Evolutionary conservation across 2,888 invertebrate species (phyloP).

Genomic region (Cosmia pyralina): DNA sequence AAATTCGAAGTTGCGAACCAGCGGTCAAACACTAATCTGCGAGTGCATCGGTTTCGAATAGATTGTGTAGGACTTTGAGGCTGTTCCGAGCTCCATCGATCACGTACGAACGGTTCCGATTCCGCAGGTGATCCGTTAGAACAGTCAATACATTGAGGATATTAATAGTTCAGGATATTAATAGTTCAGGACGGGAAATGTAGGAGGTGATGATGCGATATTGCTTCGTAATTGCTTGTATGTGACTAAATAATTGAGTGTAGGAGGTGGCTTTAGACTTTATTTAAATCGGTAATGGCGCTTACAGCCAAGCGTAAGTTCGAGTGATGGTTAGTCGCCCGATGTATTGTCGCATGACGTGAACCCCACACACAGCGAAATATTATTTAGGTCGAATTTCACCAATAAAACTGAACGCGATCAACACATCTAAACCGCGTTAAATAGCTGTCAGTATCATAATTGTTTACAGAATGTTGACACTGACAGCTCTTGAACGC

Average conservation of each 20-base stretch:
- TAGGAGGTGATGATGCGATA: conserved; percentile 13
- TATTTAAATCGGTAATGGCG: not conserved
- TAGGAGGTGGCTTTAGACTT: not conserved
- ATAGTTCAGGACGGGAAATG: conserved; percentile 20
- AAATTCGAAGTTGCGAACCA: conserved; percentile 15
- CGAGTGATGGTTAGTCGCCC: not conserved
- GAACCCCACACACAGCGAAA: not conserved
- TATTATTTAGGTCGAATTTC: not conserved
- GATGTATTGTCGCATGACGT: not conserved
- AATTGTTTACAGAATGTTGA: no score
- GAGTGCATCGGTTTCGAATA: conserved; percentile 33
- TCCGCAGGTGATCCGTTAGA: conserved; percentile 52
- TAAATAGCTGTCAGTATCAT: no score
- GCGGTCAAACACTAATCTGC: conserved; percentile 45
- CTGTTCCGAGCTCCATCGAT: conserved; percentile 52
- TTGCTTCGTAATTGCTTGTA: conserved; percentile 1
- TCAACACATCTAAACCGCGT: no score
- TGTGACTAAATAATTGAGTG: conserved; percentile 18
- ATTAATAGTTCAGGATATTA: conserved; percentile 53
- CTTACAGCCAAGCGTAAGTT: not conserved
- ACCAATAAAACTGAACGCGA: no score
- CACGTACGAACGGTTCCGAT: conserved; percentile 50
- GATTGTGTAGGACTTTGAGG: conserved; percentile 33
- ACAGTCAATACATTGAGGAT: conserved; percentile 49
- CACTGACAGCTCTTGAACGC: no score